Base-by-base conservation (phyloP, 2,888 invertebrate genomes). In the Halictus quadricinctus region DNA sequence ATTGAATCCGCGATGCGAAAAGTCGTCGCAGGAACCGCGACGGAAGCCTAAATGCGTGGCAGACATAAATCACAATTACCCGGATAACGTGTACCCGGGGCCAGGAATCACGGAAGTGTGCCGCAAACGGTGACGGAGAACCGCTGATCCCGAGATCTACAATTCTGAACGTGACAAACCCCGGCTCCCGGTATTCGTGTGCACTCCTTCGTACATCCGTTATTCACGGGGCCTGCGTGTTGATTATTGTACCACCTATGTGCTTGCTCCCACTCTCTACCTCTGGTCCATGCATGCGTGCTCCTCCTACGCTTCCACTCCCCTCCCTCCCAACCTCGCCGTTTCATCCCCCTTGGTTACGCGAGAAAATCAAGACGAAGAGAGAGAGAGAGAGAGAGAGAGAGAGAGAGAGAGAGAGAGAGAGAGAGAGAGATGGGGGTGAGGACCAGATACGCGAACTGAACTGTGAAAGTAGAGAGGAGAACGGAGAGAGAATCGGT, bases 161-260 rank as follows among this genome's bases (percentile, higher is more conserved):
- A 89, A 91, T 89, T 84, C 79, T 69, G 87, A 87, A 88, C 88
- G 87, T 88, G 90, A 90, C 87, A 88, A 87, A 89, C 85, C 76
- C 78, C 41, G 69, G 25, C 72, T 64, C 76, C 43, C 64, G 43
- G 87, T 86, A 89, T 91, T 91, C 84, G 91, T 89, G 87, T 82
- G 87, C 88, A 83, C 79, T 88, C 90, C 87, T 90, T 89, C 89
- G 89, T 90, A 88, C 87, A 83, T 89, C 88, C 90, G 89, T 90
- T 91, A 91, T 90, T 89, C 88, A 85, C 73, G 72, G 84, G 81
- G 81, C 79, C 82, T 86, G 84, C 87, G 88, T 88, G 88, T 86
- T 90, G 90, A 91, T 92, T 91, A 91, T 88, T 88, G 85, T 85
- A 83, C 72, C 79, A 79, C 69, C 64, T 58, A 80, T 78, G 80